Base-by-base conservation (phyloP, 2,113 vertebrate genomes). In the Sardina pilchardus region DNA sequence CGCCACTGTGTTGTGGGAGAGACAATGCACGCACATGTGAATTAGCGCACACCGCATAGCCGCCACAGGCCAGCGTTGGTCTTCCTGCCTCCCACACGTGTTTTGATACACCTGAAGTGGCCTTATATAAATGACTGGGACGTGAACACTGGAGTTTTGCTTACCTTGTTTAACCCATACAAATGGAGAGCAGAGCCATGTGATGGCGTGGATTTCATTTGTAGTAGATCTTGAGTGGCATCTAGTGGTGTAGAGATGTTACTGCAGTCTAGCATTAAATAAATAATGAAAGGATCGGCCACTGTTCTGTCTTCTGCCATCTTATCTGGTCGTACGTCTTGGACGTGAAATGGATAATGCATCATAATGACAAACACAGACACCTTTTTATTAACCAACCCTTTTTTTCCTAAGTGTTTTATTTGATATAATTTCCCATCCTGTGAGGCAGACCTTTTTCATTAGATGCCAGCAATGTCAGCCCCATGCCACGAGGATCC, bases 231-330 rank as follows among this genome's bases (percentile, higher is more conserved):
- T 83, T 83, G 86, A 86, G 80, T 85, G 90, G 45, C 89, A 89
- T 91, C 90, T 86, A 82, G 90, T 91, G 91, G 91, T 85, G 67
- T 9, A 26, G 44, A n/a, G 78, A 26, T 56, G 42, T 44, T 59
- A 87, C 81, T 90, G 83, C 90, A 86, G 67, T 10, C 30, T 3
- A 8, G 26, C 3, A 12, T 16, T 16, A 75, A 75, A 75, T 75
- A 17, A 30, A 36, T 34, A 34, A 71, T 30, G 26, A 30, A 85
- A 56, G 59, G 10, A 83, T 50, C 53, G 59, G 56, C 59, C 4
- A n/a, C 59, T 63, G 59, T 17, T 78, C 71, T 5, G 34, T 78
- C 10, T 71, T 71, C n/a, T 30, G n/a, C 8, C 71, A 78, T 78
- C 30, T 78, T 14, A 16, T 78, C 17, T 59, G 1, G 39, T 42